phyloP scores from a whole-genome alignment of 2,113 vertebrate genomes.

The Uria aalge region DNA sequence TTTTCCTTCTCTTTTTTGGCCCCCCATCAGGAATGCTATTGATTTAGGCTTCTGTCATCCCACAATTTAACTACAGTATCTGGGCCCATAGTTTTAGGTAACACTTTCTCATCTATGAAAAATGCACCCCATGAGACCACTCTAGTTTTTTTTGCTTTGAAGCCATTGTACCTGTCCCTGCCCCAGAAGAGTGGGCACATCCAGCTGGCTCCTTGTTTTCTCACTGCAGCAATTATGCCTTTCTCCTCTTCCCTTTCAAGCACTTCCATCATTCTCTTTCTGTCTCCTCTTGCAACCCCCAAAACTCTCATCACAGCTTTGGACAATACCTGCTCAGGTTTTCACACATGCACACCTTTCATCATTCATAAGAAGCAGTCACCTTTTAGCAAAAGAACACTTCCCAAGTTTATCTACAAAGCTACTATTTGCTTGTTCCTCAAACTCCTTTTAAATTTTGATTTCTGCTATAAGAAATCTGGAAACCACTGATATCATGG shows the following conservation, averaged over 20 bases:
- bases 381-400: background rate
- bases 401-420: background rate
- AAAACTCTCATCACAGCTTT: background rate
- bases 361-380: background rate
- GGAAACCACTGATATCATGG: background rate
- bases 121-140: background rate
- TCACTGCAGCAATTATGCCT: background rate
- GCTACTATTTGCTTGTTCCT: background rate
- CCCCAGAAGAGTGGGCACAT: background rate
- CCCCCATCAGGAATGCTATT: background rate
- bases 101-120: background rate
- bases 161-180: background rate
- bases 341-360: background rate
- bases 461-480: background rate
- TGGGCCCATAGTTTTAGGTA: background rate
- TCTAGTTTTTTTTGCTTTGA: background rate
- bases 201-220: background rate
- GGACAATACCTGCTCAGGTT: background rate
- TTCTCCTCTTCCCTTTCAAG: background rate
- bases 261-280: background rate
- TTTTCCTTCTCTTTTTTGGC: too few species aligned
- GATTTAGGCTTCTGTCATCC: background rate
- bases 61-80: background rate
- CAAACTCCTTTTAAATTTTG: background rate
- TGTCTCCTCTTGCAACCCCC: background rate